These are phyloP conservation scores for Megathymus violae DNA, from an alignment of 1,140 invertebrate species.

Conservation along the genomic window DNA sequence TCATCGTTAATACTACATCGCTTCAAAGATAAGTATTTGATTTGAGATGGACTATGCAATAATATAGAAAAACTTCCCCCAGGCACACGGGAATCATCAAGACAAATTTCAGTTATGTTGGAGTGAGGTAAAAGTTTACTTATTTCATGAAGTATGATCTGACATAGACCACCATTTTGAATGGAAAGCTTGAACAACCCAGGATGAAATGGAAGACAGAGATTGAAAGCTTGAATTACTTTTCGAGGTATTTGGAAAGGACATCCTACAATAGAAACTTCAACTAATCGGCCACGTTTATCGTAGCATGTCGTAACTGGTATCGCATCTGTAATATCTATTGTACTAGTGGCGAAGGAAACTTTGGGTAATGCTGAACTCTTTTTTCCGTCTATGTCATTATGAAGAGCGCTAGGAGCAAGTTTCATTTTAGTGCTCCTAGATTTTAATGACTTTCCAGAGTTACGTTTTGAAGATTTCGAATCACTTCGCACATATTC, in stretches of 20 bases:
- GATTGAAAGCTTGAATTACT: constrained; percentile 48
- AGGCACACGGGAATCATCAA: constrained; percentile 47
- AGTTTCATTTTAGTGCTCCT: constrained; percentile 15
- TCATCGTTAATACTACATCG: constrained; percentile 48
- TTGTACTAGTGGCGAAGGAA: background rate
- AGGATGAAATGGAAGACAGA: constrained; percentile 53
- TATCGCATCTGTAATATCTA: constrained; percentile 23
- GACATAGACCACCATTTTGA: constrained; percentile 28
- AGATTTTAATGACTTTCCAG: constrained; percentile 9
- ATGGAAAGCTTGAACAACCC: constrained; percentile 44
- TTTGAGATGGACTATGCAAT: constrained; percentile 39
- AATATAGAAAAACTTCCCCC: constrained; percentile 52
- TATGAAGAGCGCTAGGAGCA: background rate
- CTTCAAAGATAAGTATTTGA: constrained; percentile 50
- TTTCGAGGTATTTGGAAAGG: constrained; percentile 39
- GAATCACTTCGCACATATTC: constrained; percentile 23
- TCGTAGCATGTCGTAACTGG: constrained; percentile 50
- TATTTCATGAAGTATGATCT: constrained; percentile 43
- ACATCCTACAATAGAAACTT: constrained; percentile 41
- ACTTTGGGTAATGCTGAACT: background rate
- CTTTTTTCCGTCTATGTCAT: background rate
- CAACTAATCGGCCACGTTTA: constrained; percentile 38
- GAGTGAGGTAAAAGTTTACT: constrained; percentile 52
- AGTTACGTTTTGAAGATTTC: background rate
- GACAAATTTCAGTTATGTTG: constrained; percentile 50